Percentiles rank a stretch among this genome's conserved stretches.
phyloP scores from a whole-genome alignment of 2,113 vertebrate genomes.

The Rhabdornis inornatus region DNA sequence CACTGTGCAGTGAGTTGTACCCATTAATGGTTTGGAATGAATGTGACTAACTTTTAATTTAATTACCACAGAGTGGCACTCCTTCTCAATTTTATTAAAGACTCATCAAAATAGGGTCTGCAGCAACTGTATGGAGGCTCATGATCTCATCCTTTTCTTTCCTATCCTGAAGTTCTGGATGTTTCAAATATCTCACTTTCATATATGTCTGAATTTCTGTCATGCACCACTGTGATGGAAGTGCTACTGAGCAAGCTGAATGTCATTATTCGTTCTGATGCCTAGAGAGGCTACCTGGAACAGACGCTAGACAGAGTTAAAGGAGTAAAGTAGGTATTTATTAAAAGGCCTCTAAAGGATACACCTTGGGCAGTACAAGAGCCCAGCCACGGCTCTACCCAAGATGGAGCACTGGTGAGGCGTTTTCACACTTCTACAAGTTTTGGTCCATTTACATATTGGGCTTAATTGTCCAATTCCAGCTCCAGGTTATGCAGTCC shows the following conservation, averaged over 20 bases:
- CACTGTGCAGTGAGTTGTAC: neutral
- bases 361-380: too few relatives aligned
- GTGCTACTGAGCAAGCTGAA: neutral
- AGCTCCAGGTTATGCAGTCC: too few relatives aligned
- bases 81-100: neutral
- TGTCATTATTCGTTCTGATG: neutral
- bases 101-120: neutral
- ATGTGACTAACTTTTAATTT: neutral
- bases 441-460: too few relatives aligned
- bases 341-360: too few relatives aligned
- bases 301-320: too few relatives aligned
- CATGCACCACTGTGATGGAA: neutral
- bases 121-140: neutral
- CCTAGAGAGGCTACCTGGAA: too few relatives aligned
- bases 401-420: too few relatives aligned
- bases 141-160: neutral
- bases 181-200: neutral
- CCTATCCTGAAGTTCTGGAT: neutral
- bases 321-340: too few relatives aligned
- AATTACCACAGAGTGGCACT: neutral
- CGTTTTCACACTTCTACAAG: too few relatives aligned
- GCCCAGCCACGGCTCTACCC: too few relatives aligned
- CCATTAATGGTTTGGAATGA: neutral
- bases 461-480: too few relatives aligned
- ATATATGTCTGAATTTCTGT: neutral